Conservation (phyloP, 1,140 invertebrate species). For the Nephotettix cincticeps region DNA sequence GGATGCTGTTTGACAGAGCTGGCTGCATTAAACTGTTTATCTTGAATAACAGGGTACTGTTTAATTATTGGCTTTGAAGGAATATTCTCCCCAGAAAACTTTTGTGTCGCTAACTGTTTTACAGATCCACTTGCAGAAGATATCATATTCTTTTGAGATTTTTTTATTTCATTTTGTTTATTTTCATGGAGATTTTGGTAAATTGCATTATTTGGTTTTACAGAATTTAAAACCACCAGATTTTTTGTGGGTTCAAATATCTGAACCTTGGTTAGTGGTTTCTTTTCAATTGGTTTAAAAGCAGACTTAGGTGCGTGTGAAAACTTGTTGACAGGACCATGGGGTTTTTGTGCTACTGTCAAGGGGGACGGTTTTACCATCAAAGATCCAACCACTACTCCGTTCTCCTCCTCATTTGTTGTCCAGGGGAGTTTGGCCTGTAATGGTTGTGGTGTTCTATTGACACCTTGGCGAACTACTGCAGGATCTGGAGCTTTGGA, state of each 20-base stretch:
- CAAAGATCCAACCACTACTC: constrained; percentile 48
- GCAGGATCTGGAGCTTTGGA: neutral
- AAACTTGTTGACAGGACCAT: constrained; percentile 59
- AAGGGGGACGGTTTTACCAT: constrained; percentile 48
- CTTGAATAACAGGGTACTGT: constrained; percentile 21
- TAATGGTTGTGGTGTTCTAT: constrained; percentile 33
- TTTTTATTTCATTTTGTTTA: neutral
- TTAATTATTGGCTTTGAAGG: constrained; percentile 30
- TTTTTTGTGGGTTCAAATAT: constrained; percentile 38
- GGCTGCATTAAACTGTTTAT: constrained; percentile 17
- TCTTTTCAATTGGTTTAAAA: constrained; percentile 59
- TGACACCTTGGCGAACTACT: constrained; percentile 19
- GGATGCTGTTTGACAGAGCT: neutral
- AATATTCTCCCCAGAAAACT: constrained; percentile 35
- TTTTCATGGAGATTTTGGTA: neutral
- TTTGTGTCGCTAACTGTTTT: constrained; percentile 41
- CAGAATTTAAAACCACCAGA: constrained; percentile 47
- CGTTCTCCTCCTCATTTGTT: constrained; percentile 39
- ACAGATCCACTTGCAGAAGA: constrained; percentile 47
- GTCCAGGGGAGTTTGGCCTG: constrained; percentile 44
- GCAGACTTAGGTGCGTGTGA: constrained; percentile 70
- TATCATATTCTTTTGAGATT: neutral
- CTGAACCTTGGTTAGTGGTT: constrained; percentile 43
- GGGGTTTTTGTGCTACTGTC: no score
- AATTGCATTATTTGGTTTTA: neutral